Percentiles rank a stretch among this genome's conserved stretches.
phyloP scores from a whole-genome alignment of 1,140 invertebrate genomes.

The Nephila pilipes region DNA sequence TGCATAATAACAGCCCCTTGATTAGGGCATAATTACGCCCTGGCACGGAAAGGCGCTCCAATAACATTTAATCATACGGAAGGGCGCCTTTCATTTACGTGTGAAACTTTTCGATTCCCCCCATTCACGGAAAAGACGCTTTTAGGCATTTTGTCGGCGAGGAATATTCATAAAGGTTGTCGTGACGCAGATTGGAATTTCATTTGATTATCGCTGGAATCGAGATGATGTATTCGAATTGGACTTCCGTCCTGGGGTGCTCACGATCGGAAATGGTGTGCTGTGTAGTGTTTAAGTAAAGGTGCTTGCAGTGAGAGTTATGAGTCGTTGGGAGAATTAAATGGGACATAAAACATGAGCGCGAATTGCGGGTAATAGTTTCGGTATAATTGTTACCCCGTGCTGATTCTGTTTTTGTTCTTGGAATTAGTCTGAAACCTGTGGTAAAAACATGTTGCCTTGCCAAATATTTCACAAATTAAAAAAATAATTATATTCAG shows the following conservation, averaged over 20 bases:
- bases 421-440: too few relatives aligned
- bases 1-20: slow-evolving; percentile 30
- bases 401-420: too few relatives aligned
- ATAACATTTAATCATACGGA: slow-evolving; percentile 14
- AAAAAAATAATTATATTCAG: too few relatives aligned
- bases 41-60: neutral
- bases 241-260: neutral
- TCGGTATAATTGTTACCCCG: too few relatives aligned
- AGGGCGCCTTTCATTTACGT: neutral
- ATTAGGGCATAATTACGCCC: slow-evolving; percentile 13
- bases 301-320: too few relatives aligned
- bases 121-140: neutral
- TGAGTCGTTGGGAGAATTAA: too few relatives aligned
- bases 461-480: too few relatives aligned
- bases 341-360: too few relatives aligned
- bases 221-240: neutral
- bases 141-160: neutral
- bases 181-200: neutral
- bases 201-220: slow-evolving; percentile 1
- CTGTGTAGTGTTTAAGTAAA: too few relatives aligned
- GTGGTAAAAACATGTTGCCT: too few relatives aligned
- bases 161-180: neutral
- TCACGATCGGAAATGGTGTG: neutral
- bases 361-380: too few relatives aligned
- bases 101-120: neutral